Evolutionary conservation across 2,888 invertebrate genomes (phyloP).

Genomic region (Zygogramma bicolorata): DNA sequence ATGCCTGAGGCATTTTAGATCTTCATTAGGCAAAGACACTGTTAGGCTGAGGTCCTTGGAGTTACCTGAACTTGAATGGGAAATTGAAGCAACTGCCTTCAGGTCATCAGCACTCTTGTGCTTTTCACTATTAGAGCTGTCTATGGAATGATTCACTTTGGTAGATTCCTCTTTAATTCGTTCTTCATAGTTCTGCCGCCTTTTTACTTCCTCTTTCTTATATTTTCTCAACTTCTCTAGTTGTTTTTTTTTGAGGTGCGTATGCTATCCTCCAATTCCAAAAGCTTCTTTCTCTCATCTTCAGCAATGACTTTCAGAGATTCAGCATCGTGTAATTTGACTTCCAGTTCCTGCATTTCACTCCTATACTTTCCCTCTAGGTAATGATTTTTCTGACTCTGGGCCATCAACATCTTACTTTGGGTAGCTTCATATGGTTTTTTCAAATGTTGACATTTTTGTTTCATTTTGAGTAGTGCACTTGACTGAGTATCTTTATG

Average conservation of each 20-base stretch:
- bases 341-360: constrained; percentile 65
- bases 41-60: constrained; percentile 34
- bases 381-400: constrained; percentile 61
- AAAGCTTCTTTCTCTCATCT: constrained; percentile 75
- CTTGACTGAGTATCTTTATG: constrained; percentile 71
- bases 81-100: constrained; percentile 39
- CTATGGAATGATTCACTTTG: constrained; percentile 55
- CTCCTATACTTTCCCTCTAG: constrained; percentile 60
- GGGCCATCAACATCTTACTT: constrained; percentile 70
- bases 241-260: constrained; percentile 81
- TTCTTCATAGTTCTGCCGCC: constrained; percentile 76
- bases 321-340: constrained; percentile 65
- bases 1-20: constrained; percentile 75
- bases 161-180: constrained; percentile 72
- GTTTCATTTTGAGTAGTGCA: constrained; percentile 73
- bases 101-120: constrained; percentile 46
- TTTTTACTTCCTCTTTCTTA: constrained; percentile 80
- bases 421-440: constrained; percentile 73
- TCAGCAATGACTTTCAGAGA: constrained; percentile 69
- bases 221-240: constrained; percentile 81
- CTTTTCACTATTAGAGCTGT: constrained; percentile 49
- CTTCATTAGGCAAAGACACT: constrained; percentile 60
- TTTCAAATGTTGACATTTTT: constrained; percentile 73
- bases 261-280: constrained; percentile 79
- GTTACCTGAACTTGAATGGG: constrained; percentile 27